Evolutionary conservation across 2,797 vertebrate species (phyloP).

Genomic region (Rhinatrema bivittatum): DNA sequence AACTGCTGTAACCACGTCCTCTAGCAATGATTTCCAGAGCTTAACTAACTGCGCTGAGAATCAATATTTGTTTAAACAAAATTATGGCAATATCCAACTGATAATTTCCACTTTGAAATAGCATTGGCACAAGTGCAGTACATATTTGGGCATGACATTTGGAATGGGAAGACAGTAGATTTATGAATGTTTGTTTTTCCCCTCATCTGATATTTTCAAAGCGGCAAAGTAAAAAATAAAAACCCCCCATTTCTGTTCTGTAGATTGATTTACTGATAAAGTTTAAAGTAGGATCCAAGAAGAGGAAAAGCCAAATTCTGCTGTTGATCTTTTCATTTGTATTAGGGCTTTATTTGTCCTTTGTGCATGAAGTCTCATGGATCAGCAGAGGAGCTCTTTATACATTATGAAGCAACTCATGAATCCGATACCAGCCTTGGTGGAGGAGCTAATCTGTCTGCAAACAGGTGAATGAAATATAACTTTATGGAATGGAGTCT

Average conservation of each 20-base stretch:
- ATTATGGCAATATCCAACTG: too few species aligned
- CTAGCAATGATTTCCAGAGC: too few species aligned
- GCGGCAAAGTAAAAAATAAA: background rate
- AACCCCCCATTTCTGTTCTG: background rate
- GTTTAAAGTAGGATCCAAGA: too few species aligned
- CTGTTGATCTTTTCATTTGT: conserved; percentile 7
- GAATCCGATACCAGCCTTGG: conserved; percentile 70
- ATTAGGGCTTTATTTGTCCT: conserved; percentile 96
- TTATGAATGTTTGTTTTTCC: background rate
- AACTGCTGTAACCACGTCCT: too few species aligned
- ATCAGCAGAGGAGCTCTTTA: conserved; percentile 95
- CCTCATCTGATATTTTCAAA: too few species aligned
- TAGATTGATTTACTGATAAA: too few species aligned
- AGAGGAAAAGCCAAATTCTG: too few species aligned
- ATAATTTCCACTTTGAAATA: too few species aligned
- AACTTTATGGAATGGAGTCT: too few species aligned
- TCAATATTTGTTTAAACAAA: too few species aligned
- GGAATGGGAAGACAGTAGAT: background rate
- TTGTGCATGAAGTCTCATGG: conserved; percentile 98
- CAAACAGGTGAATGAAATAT: conserved; percentile 70
- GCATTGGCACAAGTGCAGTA: too few species aligned
- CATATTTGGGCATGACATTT: background rate
- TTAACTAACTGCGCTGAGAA: too few species aligned
- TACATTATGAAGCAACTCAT: conserved; percentile 93
- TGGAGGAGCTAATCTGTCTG: conserved; percentile 64